Evolutionary conservation across 2,797 vertebrate species (phyloP), one percentile per base, ranked within the genome.

Genomic region (Gouania willdenowi): DNA sequence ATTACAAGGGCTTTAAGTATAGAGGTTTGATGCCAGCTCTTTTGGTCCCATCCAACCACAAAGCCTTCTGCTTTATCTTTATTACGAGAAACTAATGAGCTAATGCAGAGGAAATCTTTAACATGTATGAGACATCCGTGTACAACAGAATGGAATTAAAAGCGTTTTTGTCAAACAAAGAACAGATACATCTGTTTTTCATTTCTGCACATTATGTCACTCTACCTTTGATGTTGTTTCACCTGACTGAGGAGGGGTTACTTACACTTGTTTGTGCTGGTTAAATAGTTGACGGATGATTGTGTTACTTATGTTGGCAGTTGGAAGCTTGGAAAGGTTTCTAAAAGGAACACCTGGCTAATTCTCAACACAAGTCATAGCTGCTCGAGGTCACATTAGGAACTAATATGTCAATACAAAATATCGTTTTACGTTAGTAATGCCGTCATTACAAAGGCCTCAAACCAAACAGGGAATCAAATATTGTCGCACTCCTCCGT

Each of bases 331-430:
- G 69, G 86, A 29, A 58, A 71, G 64, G 53, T 91, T 91, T 22
- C 85, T 91, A 43, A 82, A n/a, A 79, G 64, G 79, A 68, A 58
- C 89, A 91, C 64, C 83, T 92, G 66, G 81, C 72, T 3, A 56
- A 86, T 37, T 61, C 84, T 1, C 53, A 71, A 26, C 66, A 86
- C 33, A 56, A 80, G 0, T 90, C 90, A 55, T 84, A 87, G 66
- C 49, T 89, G 36, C 89, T 88, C 89, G 52, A 86, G 86, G 76
- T n/a, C 35, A 17, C 5, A 3, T 26, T 31, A 47, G 10, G 16
- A 21, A 17, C 23, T 10, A 3, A 11, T 12, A 26, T 49, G 23
- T 52, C 35, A 41, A 25, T 26, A 45, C 37, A 62, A n/a, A n/a
- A n/a, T n/a, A n/a, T n/a, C n/a, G n/a, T n/a, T n/a, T n/a, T n/a